A percentile compares a stretch with the other conserved stretches of the same genome.
Evolutionary conservation across 2,113 vertebrate genomes (phyloP).

Genomic region (Hipposideros armiger): DNA sequence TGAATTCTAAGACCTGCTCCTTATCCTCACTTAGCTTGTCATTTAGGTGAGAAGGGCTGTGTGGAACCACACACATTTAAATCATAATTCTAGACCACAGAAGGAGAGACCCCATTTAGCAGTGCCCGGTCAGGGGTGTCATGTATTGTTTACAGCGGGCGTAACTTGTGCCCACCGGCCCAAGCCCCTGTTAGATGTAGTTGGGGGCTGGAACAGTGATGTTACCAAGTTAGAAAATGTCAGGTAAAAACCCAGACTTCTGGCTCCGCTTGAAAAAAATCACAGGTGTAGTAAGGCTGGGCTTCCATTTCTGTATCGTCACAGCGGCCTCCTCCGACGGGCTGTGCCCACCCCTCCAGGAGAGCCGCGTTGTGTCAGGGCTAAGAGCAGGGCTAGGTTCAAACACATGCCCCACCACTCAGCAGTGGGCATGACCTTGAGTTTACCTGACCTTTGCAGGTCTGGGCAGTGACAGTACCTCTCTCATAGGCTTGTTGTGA

Average conservation of each 20-base stretch:
- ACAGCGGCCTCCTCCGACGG: accelerated
- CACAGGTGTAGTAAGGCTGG: not conserved
- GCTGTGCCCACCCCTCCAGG: not conserved
- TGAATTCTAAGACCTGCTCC: not conserved
- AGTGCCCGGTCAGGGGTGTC: not conserved
- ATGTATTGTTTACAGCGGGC: not conserved
- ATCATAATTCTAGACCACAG: not conserved
- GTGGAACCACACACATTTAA: not conserved
- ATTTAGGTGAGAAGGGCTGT: not conserved
- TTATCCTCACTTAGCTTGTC: not conserved
- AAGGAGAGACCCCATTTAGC: not conserved
- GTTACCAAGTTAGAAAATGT: not conserved
- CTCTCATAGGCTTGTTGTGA: not conserved
- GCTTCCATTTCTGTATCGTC: not conserved
- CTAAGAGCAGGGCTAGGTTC: not conserved
- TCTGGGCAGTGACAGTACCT: not conserved
- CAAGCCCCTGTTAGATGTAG: not conserved
- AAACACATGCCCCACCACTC: not conserved
- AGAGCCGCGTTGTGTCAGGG: not conserved
- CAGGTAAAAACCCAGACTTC: not conserved
- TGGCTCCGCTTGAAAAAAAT: not conserved
- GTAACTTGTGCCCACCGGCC: not conserved
- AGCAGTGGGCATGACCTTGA: not conserved
- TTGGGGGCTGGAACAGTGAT: not conserved
- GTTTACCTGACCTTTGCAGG: not conserved